Percentiles rank a stretch among this genome's conserved stretches.
Evolutionary conservation across 2,888 invertebrate species (phyloP).

Genomic region (Plutella xylostella): DNA sequence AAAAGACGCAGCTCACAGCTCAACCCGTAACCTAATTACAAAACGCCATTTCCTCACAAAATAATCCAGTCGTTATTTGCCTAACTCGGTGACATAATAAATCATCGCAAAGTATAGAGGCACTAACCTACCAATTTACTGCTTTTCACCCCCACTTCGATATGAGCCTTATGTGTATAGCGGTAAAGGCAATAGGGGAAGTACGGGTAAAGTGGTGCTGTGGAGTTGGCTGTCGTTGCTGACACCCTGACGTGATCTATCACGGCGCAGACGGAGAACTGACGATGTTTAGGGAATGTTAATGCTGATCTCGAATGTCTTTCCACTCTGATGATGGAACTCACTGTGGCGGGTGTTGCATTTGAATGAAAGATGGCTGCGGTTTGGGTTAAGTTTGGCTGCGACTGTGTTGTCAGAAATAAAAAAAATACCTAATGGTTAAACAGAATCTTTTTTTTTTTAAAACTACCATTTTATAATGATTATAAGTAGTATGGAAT

Average conservation of each 20-base stretch:
- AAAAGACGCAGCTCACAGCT: too few species aligned
- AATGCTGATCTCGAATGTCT: not conserved
- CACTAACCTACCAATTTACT: not conserved
- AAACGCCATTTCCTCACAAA: not conserved
- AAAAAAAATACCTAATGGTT: too few species aligned
- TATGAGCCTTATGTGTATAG: not conserved
- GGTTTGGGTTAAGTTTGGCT: too few species aligned
- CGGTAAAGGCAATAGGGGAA: not conserved
- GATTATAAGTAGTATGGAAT: too few species aligned
- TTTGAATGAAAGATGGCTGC: too few species aligned
- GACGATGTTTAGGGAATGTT: slow-evolving; percentile 1
- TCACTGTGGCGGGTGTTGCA: too few species aligned
- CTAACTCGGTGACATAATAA: slow-evolving; percentile 5
- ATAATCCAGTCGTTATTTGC: slow-evolving; percentile 6
- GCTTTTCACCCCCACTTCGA: not conserved
- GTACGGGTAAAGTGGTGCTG: not conserved
- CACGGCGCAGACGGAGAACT: not conserved
- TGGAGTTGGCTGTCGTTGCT: not conserved
- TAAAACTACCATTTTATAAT: too few species aligned
- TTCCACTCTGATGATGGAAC: not conserved
- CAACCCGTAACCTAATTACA: slow-evolving; percentile 1
- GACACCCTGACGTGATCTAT: slow-evolving; percentile 3
- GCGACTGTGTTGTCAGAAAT: too few species aligned
- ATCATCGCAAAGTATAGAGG: not conserved
- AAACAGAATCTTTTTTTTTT: too few species aligned